Conservation (phyloP, 2,888 invertebrate genomes). For the Pilophorus perplexus region DNA sequence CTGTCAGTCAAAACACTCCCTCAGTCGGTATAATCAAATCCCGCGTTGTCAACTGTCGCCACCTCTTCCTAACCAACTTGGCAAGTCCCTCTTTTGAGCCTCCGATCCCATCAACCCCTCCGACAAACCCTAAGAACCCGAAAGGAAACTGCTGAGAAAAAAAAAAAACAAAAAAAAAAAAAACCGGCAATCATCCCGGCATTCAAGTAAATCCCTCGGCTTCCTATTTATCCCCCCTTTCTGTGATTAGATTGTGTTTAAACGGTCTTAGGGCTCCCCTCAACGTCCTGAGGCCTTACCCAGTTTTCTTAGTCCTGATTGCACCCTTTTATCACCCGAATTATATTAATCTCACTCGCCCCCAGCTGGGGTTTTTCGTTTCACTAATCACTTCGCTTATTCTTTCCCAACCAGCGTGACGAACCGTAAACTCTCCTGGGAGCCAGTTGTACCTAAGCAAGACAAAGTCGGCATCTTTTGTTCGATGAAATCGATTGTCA, state of each 20-base stretch:
- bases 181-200: slow-evolving; percentile 42
- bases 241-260: slow-evolving; percentile 43
- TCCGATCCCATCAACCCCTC: slow-evolving; percentile 4
- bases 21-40: too few species aligned
- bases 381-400: slow-evolving; percentile 35
- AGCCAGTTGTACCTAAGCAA: too few species aligned
- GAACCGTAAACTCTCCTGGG: too few species aligned
- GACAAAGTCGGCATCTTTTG: too few species aligned
- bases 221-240: slow-evolving; percentile 13
- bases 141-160: background rate
- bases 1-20: too few species aligned
- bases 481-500: too few species aligned
- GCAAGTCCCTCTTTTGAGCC: background rate
- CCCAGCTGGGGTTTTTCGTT: slow-evolving; percentile 42
- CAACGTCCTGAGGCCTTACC: background rate
- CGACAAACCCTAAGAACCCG: background rate
- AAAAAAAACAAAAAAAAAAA: background rate
- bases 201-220: slow-evolving; percentile 36
- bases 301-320: slow-evolving; percentile 34
- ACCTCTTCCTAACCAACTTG: too few species aligned
- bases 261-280: slow-evolving; percentile 29
- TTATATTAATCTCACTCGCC: slow-evolving; percentile 39
- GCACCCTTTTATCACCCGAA: slow-evolving; percentile 42
- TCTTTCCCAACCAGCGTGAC: slow-evolving; percentile 5
- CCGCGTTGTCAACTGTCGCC: too few species aligned